Percentiles rank a stretch among this genome's conserved stretches.
Conservation (phyloP, 1,140 invertebrate genomes). For the Delia radicum region DNA sequence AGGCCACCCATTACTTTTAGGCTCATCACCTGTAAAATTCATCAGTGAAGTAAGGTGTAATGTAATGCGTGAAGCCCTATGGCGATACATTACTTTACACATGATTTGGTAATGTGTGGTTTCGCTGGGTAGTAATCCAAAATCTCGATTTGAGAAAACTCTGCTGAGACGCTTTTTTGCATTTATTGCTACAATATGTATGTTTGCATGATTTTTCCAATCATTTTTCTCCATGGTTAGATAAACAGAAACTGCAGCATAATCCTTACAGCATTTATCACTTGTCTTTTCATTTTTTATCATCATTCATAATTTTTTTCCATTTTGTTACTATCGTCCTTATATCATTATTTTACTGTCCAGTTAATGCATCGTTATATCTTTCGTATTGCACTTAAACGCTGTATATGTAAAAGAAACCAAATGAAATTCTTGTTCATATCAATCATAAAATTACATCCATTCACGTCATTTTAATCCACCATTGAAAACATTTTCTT, state of each 20-base stretch:
- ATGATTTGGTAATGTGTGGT: too few relatives aligned
- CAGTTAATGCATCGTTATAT: not conserved
- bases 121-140: too few relatives aligned
- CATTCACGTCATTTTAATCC: slow-evolving; percentile 21
- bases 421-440: not conserved
- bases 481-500: slow-evolving; percentile 10
- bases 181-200: not conserved
- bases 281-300: not conserved
- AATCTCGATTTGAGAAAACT: too few relatives aligned
- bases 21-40: too few relatives aligned
- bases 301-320: not conserved
- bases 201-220: not conserved
- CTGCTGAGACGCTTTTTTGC: too few relatives aligned
- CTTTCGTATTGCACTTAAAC: not conserved
- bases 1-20: too few relatives aligned
- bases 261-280: not conserved
- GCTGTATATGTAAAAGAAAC: not conserved
- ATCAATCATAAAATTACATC: slow-evolving; percentile 24
- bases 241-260: not conserved
- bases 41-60: too few relatives aligned
- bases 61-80: too few relatives aligned
- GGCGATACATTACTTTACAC: too few relatives aligned
- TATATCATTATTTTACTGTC: not conserved
- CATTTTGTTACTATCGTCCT: not conserved
- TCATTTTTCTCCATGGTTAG: not conserved